A percentile compares a stretch with the other conserved stretches of the same genome.
Evolutionary conservation across 2,888 invertebrate species (phyloP).

Genomic region (Troides helena): DNA sequence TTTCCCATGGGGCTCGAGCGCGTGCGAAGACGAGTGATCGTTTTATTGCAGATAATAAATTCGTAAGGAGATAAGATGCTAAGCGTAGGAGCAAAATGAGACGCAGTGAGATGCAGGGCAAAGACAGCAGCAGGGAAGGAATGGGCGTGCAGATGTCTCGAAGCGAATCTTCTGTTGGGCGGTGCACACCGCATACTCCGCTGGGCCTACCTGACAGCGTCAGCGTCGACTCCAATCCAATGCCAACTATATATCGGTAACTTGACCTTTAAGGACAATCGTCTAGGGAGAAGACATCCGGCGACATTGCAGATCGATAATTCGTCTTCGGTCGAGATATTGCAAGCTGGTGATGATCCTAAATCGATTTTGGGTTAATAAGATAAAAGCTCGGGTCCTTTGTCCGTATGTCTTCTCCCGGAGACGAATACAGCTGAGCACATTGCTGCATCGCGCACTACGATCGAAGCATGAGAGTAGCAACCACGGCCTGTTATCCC

Average conservation of each 20-base stretch:
- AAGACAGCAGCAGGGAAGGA: constrained; percentile 62
- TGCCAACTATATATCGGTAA: constrained; percentile 94
- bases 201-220: constrained; percentile 84
- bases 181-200: constrained; percentile 71
- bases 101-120: constrained; percentile 67
- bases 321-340: constrained; percentile 5
- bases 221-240: constrained; percentile 92
- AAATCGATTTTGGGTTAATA: constrained; percentile 31
- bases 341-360: constrained; percentile 3
- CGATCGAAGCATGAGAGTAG: constrained; percentile 75
- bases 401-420: constrained; percentile 56
- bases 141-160: constrained; percentile 83
- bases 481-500: constrained; percentile 55
- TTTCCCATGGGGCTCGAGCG: constrained; percentile 55
- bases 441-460: constrained; percentile 72
- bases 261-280: constrained; percentile 50
- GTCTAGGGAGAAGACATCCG: constrained; percentile 53
- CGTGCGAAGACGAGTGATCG: constrained; percentile 58
- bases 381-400: constrained; percentile 34
- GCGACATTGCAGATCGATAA: background rate
- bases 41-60: constrained; percentile 71
- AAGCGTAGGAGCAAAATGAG: constrained; percentile 73
- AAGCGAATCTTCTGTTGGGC: constrained; percentile 85
- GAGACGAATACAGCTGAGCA: constrained; percentile 62
- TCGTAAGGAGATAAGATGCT: constrained; percentile 72